phyloP scores from a whole-genome alignment of 2,113 vertebrate species.

The Ranitomeya variabilis region DNA sequence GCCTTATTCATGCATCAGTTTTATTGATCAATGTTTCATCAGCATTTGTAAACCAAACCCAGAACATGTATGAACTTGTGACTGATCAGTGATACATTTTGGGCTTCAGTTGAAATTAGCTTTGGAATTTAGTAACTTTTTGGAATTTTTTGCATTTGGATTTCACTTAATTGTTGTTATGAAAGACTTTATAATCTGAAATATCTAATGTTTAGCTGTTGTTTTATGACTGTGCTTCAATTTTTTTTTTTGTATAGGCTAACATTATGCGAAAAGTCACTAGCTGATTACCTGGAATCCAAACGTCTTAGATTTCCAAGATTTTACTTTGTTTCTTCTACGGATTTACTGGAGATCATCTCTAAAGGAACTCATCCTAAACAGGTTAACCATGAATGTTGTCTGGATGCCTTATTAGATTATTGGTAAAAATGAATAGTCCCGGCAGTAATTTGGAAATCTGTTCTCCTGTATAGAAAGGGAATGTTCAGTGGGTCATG shows the following conservation, averaged over 20 bases:
- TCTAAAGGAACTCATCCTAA: constrained; percentile 75
- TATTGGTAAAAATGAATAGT: background rate
- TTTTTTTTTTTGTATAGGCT: constrained; percentile 61
- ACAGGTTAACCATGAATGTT: constrained; percentile 15
- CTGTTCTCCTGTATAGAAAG: background rate
- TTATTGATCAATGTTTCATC: too few relatives aligned
- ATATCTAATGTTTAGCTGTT: too few relatives aligned
- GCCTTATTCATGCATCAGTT: too few relatives aligned
- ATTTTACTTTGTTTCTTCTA: constrained; percentile 74
- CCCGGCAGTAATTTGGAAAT: background rate
- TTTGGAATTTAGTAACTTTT: too few relatives aligned
- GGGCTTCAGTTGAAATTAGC: too few relatives aligned
- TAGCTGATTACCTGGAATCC: constrained; percentile 74
- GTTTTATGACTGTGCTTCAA: background rate
- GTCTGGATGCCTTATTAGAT: background rate
- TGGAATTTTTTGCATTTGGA: too few relatives aligned
- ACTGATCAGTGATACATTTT: too few relatives aligned
- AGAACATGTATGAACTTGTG: too few relatives aligned
- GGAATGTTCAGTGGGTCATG: too few relatives aligned
- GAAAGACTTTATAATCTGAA: too few relatives aligned
- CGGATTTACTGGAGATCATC: constrained; percentile 76
- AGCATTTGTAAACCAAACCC: too few relatives aligned
- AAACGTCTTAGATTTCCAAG: constrained; percentile 72
- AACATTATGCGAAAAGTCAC: constrained; percentile 73
- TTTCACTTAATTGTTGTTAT: too few relatives aligned